Evolutionary conservation across 2,113 vertebrate genomes (phyloP), one percentile per base, ranked within the genome.

Genomic region (Lophius piscatorius): DNA sequence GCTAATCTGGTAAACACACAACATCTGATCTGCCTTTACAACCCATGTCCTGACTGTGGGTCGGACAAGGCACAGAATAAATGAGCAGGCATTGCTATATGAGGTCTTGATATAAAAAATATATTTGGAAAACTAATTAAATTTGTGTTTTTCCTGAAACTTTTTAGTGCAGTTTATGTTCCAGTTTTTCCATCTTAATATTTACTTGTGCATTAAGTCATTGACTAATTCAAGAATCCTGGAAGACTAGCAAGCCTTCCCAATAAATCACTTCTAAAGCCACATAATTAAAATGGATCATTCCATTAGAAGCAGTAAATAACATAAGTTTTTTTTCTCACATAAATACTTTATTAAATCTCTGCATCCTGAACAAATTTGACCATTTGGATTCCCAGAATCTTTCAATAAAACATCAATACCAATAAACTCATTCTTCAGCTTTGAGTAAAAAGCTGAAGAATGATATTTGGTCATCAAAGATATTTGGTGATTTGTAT

Each of bases 1-100:
- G 20, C 11, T 72, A 21, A 74, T 72, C 49, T 55, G 46, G 42
- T n/a, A n/a, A n/a, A 17, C 35, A 16, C 16, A n/a, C n/a, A 2
- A 65, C 39, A 62, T 61, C 34, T 45, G 52, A 49, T 22, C 55
- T 63, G 58, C 66, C 29, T 12, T 48, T 18, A n/a, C 4, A 17
- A 71, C 49, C 14, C 39, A 47, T 13, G 13, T 36, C 13, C 18
- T n/a, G 16, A 49, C n/a, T n/a, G n/a, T n/a, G n/a, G n/a, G n/a
- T n/a, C n/a, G n/a, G n/a, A 72, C 34, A 4, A 12, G 9, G 23
- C 28, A 17, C 7, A 22, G 55, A 54, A 68, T 62, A 13, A 16
- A 7, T 35, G 28, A 50, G 7, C 7, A 11, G 20, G 10, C 2
- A 0, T 40, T 64, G 45, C n/a, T 9, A 17, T 39, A 3, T 17